phyloP scores from a whole-genome alignment of 2,113 vertebrate species.

The Emydura subglobosa region DNA sequence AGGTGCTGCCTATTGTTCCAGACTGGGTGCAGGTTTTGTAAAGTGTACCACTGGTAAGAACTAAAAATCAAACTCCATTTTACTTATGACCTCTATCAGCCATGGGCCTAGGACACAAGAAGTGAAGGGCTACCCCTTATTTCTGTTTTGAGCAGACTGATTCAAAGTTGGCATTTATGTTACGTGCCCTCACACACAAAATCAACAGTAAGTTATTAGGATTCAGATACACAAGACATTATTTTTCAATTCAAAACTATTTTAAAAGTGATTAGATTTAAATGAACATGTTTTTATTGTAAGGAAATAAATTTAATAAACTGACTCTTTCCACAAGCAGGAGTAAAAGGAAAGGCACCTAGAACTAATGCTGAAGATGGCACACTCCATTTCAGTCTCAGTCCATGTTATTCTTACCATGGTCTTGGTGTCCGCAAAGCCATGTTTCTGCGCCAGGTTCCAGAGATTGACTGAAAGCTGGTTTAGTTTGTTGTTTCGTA shows the following conservation, averaged over 20 bases:
- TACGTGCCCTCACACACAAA: neutral
- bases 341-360: neutral
- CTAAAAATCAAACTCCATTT: neutral
- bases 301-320: neutral
- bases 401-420: conserved; percentile 81
- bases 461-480: conserved; percentile 94
- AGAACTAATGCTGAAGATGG: neutral
- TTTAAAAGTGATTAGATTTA: neutral
- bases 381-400: neutral
- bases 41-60: neutral
- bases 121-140: neutral
- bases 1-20: neutral
- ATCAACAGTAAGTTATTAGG: neutral
- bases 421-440: conserved; percentile 89
- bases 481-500: conserved; percentile 94
- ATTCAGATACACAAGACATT: neutral
- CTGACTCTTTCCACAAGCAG: neutral
- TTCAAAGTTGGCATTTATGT: neutral
- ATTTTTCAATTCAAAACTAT: neutral
- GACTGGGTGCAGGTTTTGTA: neutral
- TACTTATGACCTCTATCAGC: neutral
- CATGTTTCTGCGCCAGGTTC: conserved; percentile 95
- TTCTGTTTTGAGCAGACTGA: neutral
- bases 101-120: neutral
- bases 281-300: neutral